A percentile compares a stretch with the other conserved stretches of the same genome.
These are phyloP conservation scores for Myiopsitta monachus DNA, from an alignment of 2,113 vertebrate genomes.

Conservation along the genomic window DNA sequence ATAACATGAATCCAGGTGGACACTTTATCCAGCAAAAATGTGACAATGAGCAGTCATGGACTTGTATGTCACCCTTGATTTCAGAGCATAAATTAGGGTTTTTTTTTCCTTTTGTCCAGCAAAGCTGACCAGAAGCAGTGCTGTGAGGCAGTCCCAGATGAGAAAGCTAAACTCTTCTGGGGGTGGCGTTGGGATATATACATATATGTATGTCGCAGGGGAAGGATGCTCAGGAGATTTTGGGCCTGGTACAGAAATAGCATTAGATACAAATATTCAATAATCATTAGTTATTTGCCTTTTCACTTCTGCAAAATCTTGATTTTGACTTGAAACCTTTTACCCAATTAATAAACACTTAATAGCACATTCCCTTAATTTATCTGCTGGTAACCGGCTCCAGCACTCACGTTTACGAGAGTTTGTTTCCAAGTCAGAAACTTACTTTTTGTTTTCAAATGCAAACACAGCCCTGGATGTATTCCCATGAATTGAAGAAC, in stretches of 20 bases:
- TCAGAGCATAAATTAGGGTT: neutral
- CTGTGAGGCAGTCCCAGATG: neutral
- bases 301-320: neutral
- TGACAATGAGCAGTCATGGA: neutral
- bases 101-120: neutral
- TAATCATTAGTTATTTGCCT: neutral
- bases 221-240: neutral
- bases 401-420: neutral
- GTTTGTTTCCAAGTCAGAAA: constrained; percentile 24
- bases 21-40: neutral
- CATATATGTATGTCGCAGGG: neutral
- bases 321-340: neutral
- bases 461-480: constrained; percentile 23
- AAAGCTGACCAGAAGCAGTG: neutral
- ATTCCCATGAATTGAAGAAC: constrained; percentile 49
- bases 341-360: neutral
- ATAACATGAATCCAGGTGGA: neutral
- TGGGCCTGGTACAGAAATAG: neutral
- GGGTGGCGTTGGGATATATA: neutral
- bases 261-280: neutral
- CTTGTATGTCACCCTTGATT: neutral
- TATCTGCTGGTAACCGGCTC: neutral
- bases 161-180: neutral
- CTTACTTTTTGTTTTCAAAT: constrained; percentile 32
- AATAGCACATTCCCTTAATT: neutral